These are phyloP conservation scores for Chondrilla cf. caribensis DNA, from an alignment of 37 sponge, comb jelly and placozoan genomes.

Conservation along the genomic window DNA sequence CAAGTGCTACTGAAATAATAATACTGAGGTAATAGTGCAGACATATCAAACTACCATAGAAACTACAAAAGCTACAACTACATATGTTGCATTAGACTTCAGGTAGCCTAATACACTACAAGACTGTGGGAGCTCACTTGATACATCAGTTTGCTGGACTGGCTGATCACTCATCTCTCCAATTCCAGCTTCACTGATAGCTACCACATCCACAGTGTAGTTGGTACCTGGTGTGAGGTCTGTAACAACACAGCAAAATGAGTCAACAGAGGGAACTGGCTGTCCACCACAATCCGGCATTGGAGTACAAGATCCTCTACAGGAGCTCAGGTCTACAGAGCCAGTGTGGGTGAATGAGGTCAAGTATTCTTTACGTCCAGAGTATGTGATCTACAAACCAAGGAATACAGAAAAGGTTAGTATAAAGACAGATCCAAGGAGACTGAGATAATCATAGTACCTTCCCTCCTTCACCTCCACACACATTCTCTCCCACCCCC, in stretches of 20 bases:
- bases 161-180: conserved; percentile 12
- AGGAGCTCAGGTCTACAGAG: background rate
- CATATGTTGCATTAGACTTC: no score
- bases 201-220: conserved; percentile 40
- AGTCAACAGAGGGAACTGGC: background rate
- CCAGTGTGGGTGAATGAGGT: background rate
- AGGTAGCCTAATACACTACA: no score
- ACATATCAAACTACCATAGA: no score
- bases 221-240: conserved; percentile 36
- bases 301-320: background rate
- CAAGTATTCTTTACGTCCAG: background rate
- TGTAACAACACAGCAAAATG: background rate
- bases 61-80: no score
- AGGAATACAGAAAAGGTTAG: background rate
- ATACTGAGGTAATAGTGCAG: no score
- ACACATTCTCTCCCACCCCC: no score
- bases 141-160: background rate
- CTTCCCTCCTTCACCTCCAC: no score
- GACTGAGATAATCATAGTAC: no score
- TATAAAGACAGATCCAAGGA: no score
- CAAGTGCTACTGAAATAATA: no score
- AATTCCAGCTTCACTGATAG: conserved; percentile 48
- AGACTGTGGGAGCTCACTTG: no score
- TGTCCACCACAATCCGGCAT: background rate
- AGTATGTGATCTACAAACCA: background rate